These are phyloP conservation scores for Notothenia rossii DNA, from an alignment of 2,113 vertebrate genomes.

Conservation along the genomic window DNA sequence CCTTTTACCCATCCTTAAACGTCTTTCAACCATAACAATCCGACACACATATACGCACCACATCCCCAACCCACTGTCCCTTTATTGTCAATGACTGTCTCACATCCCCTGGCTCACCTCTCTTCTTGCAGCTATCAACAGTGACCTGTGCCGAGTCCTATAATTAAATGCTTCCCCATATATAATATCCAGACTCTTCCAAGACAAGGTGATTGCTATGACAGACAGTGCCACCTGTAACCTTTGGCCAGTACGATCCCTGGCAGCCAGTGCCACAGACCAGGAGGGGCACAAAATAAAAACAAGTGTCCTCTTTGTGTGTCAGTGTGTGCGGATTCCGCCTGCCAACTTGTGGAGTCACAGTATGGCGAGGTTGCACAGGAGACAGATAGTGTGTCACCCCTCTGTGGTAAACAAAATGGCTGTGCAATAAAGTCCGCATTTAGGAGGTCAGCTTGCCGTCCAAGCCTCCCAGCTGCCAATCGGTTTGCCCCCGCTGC, in stretches of 20 bases:
- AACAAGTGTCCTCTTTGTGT: slow-evolving; percentile 23
- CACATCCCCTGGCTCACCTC: slow-evolving; percentile 15
- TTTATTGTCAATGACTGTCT: slow-evolving; percentile 57
- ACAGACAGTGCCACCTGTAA: slow-evolving; percentile 31
- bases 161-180: slow-evolving; percentile 50
- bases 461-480: slow-evolving; percentile 54
- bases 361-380: slow-evolving; percentile 46
- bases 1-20: not conserved
- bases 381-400: slow-evolving; percentile 55
- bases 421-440: slow-evolving; percentile 67
- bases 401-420: slow-evolving; percentile 67
- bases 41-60: slow-evolving; percentile 27
- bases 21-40: slow-evolving; percentile 10
- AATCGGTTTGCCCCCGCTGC: slow-evolving; percentile 48
- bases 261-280: slow-evolving; percentile 25
- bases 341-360: slow-evolving; percentile 46
- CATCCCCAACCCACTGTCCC: slow-evolving; percentile 10
- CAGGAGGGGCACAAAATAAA: slow-evolving; percentile 37
- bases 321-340: slow-evolving; percentile 35
- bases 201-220: slow-evolving; percentile 32
- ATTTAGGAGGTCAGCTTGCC: slow-evolving; percentile 67
- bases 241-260: slow-evolving; percentile 42
- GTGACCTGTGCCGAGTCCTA: slow-evolving; percentile 41
- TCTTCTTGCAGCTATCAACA: slow-evolving; percentile 32
- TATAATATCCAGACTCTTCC: slow-evolving; percentile 1